Evolutionary conservation across 1,140 invertebrate genomes (phyloP).

Genomic region (Phocides pigmalion): DNA sequence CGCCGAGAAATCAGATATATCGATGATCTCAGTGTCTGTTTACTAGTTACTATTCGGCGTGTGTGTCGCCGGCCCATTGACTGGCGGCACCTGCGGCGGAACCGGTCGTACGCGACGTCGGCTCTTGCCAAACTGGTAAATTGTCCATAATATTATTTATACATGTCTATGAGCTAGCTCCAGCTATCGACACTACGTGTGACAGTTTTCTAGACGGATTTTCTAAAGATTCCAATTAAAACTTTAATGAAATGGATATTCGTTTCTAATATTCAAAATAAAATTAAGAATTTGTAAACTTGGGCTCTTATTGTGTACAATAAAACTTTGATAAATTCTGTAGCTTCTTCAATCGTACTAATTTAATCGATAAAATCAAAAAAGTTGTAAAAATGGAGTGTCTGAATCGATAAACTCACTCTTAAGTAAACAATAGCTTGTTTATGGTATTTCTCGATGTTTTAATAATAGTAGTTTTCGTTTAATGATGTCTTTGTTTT

Average conservation of each 20-base stretch:
- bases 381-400: background rate
- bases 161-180: conserved; percentile 9
- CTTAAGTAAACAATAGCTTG: background rate
- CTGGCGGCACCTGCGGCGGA: conserved; percentile 63
- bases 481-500: background rate
- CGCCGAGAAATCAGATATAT: conserved; percentile 46
- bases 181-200: conserved; percentile 12
- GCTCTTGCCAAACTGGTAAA: conserved; percentile 70
- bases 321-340: too few relatives aligned
- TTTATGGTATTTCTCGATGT: background rate
- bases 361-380: background rate
- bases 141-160: conserved; percentile 56
- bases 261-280: too few relatives aligned
- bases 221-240: background rate
- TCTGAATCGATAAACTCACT: background rate
- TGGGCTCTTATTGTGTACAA: too few relatives aligned
- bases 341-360: too few relatives aligned
- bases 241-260: too few relatives aligned
- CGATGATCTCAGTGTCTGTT: conserved; percentile 58
- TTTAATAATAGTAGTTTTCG: background rate
- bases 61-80: conserved; percentile 57
- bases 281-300: too few relatives aligned
- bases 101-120: conserved; percentile 59
- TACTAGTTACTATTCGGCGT: conserved; percentile 43
- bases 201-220: background rate